Evolutionary conservation across 2,797 vertebrate species (phyloP).

Genomic region (Schizopygopsis pylzovi): DNA sequence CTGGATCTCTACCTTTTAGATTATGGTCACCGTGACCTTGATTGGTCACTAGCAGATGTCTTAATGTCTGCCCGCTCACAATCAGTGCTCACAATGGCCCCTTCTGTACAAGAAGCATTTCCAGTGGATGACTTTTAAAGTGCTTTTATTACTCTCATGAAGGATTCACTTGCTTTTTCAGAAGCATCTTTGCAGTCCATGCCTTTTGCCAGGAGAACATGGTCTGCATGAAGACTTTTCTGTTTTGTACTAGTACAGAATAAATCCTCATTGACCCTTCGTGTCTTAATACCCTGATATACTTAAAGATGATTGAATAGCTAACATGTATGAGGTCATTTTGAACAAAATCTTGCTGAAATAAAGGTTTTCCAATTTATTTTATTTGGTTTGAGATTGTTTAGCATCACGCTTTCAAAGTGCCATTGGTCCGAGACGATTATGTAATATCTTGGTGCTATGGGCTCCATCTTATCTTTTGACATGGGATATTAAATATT

Average conservation of each 20-base stretch:
- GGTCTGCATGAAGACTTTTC: neutral
- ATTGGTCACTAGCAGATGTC: slow-evolving; percentile 21
- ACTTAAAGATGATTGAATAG: neutral
- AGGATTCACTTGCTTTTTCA: slow-evolving; percentile 23
- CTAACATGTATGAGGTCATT: neutral
- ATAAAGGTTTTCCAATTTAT: neutral
- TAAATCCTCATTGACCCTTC: neutral
- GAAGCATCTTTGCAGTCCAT: neutral
- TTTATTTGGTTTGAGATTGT: neutral
- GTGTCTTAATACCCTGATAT: neutral
- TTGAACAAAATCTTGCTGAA: neutral
- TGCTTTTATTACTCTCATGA: slow-evolving; percentile 1
- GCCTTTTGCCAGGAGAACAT: slow-evolving; percentile 2
- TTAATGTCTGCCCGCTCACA: slow-evolving; percentile 14
- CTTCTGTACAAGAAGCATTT: slow-evolving; percentile 15
- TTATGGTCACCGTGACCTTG: slow-evolving; percentile 20
- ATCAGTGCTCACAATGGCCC: slow-evolving; percentile 3
- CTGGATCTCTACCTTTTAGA: slow-evolving; percentile 11
- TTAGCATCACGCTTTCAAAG: neutral
- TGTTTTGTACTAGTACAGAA: neutral
- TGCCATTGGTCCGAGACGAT: neutral
- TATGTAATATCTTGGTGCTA: no score
- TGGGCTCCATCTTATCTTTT: no score
- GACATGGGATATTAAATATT: no score
- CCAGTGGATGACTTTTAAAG: neutral